These are phyloP conservation scores for Penaeus chinensis DNA, from an alignment of 1,140 invertebrate genomes.

Conservation along the genomic window DNA sequence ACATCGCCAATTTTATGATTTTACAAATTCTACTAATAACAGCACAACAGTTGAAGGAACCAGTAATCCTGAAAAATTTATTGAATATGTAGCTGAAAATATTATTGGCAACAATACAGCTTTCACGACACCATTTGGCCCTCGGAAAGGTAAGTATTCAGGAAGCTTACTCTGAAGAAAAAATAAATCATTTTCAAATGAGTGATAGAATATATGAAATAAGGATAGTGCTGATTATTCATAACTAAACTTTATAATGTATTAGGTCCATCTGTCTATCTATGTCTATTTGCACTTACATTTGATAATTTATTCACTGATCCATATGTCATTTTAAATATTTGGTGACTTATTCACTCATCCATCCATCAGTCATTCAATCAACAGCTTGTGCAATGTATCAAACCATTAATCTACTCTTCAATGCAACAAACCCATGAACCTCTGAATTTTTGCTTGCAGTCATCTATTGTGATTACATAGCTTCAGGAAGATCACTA, in stretches of 20 bases:
- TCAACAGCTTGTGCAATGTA: neutral
- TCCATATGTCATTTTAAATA: neutral
- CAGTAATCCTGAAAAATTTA: slow-evolving; percentile 75
- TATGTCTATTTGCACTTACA: neutral
- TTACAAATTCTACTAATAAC: neutral
- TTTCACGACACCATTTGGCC: slow-evolving; percentile 61
- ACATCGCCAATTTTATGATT: slow-evolving; percentile 52
- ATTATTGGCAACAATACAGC: slow-evolving; percentile 78
- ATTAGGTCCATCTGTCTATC: too few relatives aligned
- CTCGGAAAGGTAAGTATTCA: slow-evolving; percentile 49
- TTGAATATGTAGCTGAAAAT: slow-evolving; percentile 83
- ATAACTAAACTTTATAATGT: neutral
- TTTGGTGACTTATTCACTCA: neutral
- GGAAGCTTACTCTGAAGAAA: too few relatives aligned
- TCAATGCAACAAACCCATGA: neutral
- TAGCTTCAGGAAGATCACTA: slow-evolving; percentile 82
- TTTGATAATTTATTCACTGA: neutral
- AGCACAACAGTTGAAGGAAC: neutral
- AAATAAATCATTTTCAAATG: neutral
- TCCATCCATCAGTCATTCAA: neutral
- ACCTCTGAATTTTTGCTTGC: slow-evolving; percentile 22
- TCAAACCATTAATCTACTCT: neutral
- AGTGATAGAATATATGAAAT: neutral
- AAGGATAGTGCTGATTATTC: neutral
- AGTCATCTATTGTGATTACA: slow-evolving; percentile 86